phyloP scores from a whole-genome alignment of 2,888 invertebrate genomes.

The Disparrhopalites patrizii region DNA sequence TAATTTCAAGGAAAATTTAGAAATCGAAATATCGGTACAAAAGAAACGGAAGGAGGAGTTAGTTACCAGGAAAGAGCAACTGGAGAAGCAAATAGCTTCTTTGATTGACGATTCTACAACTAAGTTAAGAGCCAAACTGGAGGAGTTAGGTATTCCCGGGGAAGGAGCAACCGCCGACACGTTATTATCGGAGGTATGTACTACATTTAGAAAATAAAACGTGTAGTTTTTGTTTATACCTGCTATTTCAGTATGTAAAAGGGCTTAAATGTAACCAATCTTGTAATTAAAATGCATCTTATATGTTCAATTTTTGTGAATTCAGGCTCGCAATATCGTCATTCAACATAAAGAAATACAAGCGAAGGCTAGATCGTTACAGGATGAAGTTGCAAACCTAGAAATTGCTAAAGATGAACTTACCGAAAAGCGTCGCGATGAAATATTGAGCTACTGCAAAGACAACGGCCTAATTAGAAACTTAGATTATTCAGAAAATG shows the following conservation, averaged over 20 bases:
- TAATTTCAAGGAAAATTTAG: constrained; percentile 66
- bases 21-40: constrained; percentile 74
- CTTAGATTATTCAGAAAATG: constrained; percentile 52
- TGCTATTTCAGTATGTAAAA: neutral
- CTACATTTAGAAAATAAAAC: neutral
- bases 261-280: neutral
- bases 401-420: constrained; percentile 73
- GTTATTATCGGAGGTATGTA: constrained; percentile 42
- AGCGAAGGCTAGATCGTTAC: constrained; percentile 78
- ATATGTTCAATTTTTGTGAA: constrained; percentile 1
- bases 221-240: neutral
- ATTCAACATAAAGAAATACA: constrained; percentile 88
- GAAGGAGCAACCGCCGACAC: constrained; percentile 47
- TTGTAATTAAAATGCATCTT: neutral
- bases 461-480: constrained; percentile 50
- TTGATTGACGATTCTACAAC: constrained; percentile 88
- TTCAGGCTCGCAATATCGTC: constrained; percentile 64
- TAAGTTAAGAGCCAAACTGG: constrained; percentile 80
- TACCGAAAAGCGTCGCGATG: constrained; percentile 68
- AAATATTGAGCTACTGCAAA: constrained; percentile 65
- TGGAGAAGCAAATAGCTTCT: constrained; percentile 88
- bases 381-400: constrained; percentile 66
- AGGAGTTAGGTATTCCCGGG: constrained; percentile 63
- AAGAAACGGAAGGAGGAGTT: constrained; percentile 55
- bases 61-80: constrained; percentile 58